Base-by-base conservation (phyloP, 2,113 vertebrate species). In the Malurus alboscapulatus region DNA sequence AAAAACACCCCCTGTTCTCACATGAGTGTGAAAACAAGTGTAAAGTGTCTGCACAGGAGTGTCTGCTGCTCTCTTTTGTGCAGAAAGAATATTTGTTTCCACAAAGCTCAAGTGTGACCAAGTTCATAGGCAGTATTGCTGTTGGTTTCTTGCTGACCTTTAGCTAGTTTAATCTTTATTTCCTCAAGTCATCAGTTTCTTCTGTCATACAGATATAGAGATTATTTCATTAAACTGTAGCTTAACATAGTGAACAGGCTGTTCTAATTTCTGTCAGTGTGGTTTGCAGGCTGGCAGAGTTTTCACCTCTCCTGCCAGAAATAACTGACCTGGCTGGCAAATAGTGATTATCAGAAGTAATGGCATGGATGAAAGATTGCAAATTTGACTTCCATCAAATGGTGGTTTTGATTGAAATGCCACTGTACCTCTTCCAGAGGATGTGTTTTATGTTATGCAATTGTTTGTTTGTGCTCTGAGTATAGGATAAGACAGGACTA, bases 301-400 rank as follows among this genome's bases (percentile, higher is more conserved):
- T 92, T 84, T 94, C 36, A 5, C 66, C 36, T 84, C 81, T 94
- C 53, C 75, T 95, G 79, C 68, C 58, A 89, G 88, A 94, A 36
- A 25, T 62, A 78, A 86, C 61, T 90, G 82, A 84, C 71, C 67
- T 73, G 74, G 27, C 88, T 93, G 79, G 67, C 54, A 88, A 90
- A 47, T 6, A 81, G 38, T 50, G 73, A 68, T 86, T 55, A 38
- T 44, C 67, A 61, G 21, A 57, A 92, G 38, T 80, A 61, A 40
- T 88, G 63, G 17, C 42, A 38, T 66, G 67, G 58, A 48, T 89
- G 72, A 86, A 36, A 29, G 53, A 67, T 24, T 67, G 59, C 59
- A 92, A 45, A 80, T 76, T 45, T 71, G 25, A 29, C 50, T 93
- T 65, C 26, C 15, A 12, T 92, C 22, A 88, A 81, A 44, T 17